These are phyloP conservation scores for Cryptus viduatorius DNA, from an alignment of 2,888 invertebrate species.

Conservation along the genomic window DNA sequence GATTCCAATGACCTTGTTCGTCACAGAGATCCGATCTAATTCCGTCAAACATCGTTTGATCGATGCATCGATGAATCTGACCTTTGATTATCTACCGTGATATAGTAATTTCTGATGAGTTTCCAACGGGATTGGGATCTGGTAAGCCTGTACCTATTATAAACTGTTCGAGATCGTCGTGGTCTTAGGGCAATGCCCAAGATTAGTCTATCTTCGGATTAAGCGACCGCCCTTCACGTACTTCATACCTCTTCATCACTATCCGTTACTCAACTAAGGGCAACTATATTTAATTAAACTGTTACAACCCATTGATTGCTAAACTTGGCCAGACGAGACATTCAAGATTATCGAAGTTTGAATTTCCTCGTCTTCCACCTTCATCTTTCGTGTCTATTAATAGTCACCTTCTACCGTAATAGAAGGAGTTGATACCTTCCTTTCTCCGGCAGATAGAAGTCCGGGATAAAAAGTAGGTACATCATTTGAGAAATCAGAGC, in stretches of 20 bases:
- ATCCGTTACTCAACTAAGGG: constrained; percentile 75
- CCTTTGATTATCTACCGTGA: no score
- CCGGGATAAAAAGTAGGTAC: no score
- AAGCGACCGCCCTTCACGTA: constrained; percentile 2
- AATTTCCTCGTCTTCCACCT: background rate
- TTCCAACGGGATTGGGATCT: constrained; percentile 3
- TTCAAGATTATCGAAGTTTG: constrained; percentile 60
- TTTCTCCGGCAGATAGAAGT: background rate
- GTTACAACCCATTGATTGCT: constrained; percentile 84
- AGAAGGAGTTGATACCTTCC: background rate
- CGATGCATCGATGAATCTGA: no score
- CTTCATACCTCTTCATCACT: background rate
- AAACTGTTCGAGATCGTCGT: constrained; percentile 19
- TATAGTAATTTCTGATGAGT: constrained; percentile 17
- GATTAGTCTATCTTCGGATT: constrained; percentile 30
- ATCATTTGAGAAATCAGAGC: background rate
- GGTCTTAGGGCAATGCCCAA: background rate
- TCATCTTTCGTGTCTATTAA: background rate
- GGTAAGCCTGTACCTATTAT: background rate
- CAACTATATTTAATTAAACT: constrained; percentile 84
- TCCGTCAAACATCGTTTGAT: no score
- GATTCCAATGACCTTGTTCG: no score
- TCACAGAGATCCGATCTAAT: no score
- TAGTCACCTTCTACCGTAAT: constrained; percentile 24
- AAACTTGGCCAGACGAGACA: constrained; percentile 76